Base-by-base conservation (phyloP, 2,113 vertebrate genomes). In the Morphnarchus princeps region DNA sequence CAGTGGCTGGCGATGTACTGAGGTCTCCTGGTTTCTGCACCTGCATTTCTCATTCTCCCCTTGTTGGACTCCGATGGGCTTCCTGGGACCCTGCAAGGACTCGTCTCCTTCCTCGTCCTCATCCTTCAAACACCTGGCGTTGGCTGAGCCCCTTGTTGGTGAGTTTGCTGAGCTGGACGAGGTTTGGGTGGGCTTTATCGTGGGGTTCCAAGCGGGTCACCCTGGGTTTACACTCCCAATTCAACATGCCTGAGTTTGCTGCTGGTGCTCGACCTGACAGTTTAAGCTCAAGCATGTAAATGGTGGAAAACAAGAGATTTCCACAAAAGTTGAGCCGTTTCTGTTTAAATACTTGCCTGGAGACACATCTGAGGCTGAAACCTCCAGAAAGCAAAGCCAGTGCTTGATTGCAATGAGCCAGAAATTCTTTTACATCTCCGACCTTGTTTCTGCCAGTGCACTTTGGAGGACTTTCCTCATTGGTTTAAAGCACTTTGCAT, bases 181-280 rank as follows among this genome's bases (percentile, higher is more conserved):
- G 14, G 6, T 43, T 38, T 34, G 45, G 21, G 9, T 40, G 76
- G 7, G 13, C 36, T 80, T 73, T 24, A 6, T 21, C 14, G 1
- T 1, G 5, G 58, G 25, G 10, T 26, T 72, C 29, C 8, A 40
- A 47, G 40, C 0, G 3, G 18, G 28, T 38, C 26, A 16, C 34
- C 29, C 42, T 11, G 12, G 28, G 11, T 43, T 49, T 31, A 13
- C 16, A 11, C 5, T 55, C 54, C 47, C 22, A 28, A 49, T 32
- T 38, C 55, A 8, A 22, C 0, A 1, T 9, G 15, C 20, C 17
- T 1, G 1, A 54, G 40, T 61, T 49, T 28, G 13, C n/a, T 47
- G 31, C 45, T 63, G 52, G 7, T 25, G 26, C 34, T 83, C 1
- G 1, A 66, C 40, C 21, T 1, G 17, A 5, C 0, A 3, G 14